A percentile compares a stretch with the other conserved stretches of the same genome.
These are phyloP conservation scores for Papilio polyxenes DNA, from an alignment of 1,140 invertebrate genomes.

Conservation along the genomic window DNA sequence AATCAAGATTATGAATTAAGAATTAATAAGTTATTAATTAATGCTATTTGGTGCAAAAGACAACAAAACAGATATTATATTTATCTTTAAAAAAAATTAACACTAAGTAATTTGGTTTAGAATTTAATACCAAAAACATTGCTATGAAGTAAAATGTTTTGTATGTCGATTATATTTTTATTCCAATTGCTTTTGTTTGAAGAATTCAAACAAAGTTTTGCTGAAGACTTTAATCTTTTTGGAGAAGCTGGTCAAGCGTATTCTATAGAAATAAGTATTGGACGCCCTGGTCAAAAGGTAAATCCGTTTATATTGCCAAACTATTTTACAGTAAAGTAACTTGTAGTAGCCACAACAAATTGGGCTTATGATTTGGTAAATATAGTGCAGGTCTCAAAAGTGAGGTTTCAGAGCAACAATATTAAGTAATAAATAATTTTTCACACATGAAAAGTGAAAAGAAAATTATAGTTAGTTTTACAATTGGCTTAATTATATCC, in stretches of 20 bases:
- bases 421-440: too few relatives aligned
- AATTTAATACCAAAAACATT: not conserved
- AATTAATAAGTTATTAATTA: not conserved
- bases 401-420: not conserved
- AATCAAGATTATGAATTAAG: not conserved
- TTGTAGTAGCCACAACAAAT: not conserved
- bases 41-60: not conserved
- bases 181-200: conserved; percentile 51
- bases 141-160: conserved; percentile 18
- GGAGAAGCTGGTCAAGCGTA: conserved; percentile 73
- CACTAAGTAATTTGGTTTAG: not conserved
- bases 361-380: not conserved
- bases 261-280: conserved; percentile 64
- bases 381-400: not conserved
- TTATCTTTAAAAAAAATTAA: not conserved
- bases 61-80: not conserved
- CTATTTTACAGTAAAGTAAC: not conserved
- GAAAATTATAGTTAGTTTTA: too few relatives aligned
- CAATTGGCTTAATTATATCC: too few relatives aligned
- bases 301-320: not conserved
- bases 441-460: too few relatives aligned
- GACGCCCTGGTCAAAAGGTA: conserved; percentile 72
- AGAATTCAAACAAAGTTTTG: conserved; percentile 44
- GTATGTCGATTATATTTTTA: conserved; percentile 33
- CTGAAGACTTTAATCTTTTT: conserved; percentile 68